Evolutionary conservation across 2,113 vertebrate genomes (phyloP).

Genomic region (Pelecanus crispus): DNA sequence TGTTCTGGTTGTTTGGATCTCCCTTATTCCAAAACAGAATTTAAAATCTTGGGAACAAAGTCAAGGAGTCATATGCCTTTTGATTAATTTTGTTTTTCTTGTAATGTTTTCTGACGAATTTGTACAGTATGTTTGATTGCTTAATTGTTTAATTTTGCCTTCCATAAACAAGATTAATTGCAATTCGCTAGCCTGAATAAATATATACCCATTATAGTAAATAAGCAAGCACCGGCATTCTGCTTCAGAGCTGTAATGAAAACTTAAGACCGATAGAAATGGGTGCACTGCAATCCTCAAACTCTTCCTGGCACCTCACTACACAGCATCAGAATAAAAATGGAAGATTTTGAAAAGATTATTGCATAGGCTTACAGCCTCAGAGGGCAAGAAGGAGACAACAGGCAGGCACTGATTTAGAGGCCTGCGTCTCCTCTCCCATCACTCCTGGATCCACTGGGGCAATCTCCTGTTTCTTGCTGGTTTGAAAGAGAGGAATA

Average conservation of each 20-base stretch:
- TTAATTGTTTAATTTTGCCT: slow-evolving; percentile 57
- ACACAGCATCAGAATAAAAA: neutral
- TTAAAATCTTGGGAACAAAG: slow-evolving; percentile 12
- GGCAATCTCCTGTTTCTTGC: neutral
- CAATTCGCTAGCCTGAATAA: slow-evolving; percentile 46
- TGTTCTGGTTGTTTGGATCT: neutral
- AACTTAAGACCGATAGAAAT: neutral
- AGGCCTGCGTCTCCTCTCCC: neutral
- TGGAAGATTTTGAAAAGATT: neutral
- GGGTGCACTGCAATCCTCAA: neutral
- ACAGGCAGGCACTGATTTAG: neutral
- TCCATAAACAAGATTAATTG: slow-evolving; percentile 56
- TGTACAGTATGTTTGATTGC: slow-evolving; percentile 29
- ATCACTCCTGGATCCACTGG: neutral
- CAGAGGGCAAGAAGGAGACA: neutral
- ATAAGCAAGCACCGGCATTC: slow-evolving; percentile 21
- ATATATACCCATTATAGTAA: slow-evolving; percentile 40
- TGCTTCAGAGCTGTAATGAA: neutral
- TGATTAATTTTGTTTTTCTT: neutral
- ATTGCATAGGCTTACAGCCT: neutral
- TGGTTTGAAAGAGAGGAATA: neutral
- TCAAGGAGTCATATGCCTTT: slow-evolving; percentile 20
- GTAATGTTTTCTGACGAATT: slow-evolving; percentile 9
- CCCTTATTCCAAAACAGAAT: neutral
- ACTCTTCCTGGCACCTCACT: neutral